A percentile compares a stretch with the other conserved stretches of the same genome.
These are phyloP conservation scores for Zele albiditarsus DNA, from an alignment of 2,888 invertebrate genomes.

Conservation along the genomic window DNA sequence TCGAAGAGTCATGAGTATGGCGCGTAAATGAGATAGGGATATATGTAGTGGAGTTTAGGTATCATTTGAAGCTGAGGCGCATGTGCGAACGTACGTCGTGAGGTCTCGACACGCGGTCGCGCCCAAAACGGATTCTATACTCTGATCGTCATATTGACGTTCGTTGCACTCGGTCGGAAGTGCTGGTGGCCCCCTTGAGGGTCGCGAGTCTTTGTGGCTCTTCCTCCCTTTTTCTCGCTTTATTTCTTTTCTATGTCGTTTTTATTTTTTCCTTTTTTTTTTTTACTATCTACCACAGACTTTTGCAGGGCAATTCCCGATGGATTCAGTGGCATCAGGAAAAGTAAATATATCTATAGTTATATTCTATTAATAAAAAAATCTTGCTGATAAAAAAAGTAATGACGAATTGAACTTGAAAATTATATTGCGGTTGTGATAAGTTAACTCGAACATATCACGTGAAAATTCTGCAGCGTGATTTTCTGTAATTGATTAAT, in stretches of 20 bases:
- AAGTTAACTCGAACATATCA: no score
- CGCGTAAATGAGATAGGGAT: not conserved
- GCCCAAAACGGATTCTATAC: slow-evolving; percentile 32
- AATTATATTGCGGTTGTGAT: no score
- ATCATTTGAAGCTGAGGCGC: slow-evolving; percentile 21
- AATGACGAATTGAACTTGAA: no score
- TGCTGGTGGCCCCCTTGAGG: slow-evolving; percentile 33
- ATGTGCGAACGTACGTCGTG: slow-evolving; percentile 27
- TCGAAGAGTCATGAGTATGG: slow-evolving; percentile 6
- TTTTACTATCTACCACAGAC: not conserved
- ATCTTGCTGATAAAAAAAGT: not conserved
- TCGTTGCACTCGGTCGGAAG: slow-evolving; percentile 37
- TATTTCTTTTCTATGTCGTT: not conserved
- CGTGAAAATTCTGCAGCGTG: no score
- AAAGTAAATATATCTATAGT: not conserved
- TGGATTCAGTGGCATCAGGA: not conserved
- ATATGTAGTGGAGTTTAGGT: not conserved
- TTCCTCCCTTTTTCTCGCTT: not conserved
- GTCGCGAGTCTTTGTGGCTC: not conserved
- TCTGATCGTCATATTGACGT: slow-evolving; percentile 39
- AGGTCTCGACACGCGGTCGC: slow-evolving; percentile 40
- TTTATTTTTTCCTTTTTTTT: not conserved
- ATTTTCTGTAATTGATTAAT: no score
- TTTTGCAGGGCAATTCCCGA: not conserved
- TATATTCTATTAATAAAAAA: not conserved